Base-by-base conservation (phyloP, 2,113 vertebrate species). In the Thermophis baileyi region DNA sequence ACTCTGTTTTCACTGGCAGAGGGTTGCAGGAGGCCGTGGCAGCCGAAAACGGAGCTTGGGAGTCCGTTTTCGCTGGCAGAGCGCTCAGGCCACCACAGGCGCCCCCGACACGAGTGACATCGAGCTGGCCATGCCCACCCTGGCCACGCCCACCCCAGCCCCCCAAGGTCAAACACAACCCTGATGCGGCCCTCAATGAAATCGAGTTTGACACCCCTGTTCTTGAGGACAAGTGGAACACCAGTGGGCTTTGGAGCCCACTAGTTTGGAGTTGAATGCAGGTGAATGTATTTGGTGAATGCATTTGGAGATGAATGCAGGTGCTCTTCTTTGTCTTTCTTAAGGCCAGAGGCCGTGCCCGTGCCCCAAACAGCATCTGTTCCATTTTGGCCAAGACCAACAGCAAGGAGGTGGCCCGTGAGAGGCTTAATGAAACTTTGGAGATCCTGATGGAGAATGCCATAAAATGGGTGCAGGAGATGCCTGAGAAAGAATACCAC, bases 261-360 rank as follows among this genome's bases (percentile, higher is more conserved):
- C 50, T 14, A 16, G 50, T 51, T 90, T 86, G 30, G 49, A 25
- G 6, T 40, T 51, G 11, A 25, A 0, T 4, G 22, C 8, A 10
- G 0, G 35, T 63, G 40, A 50, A 11, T 50, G 49, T 50, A 10
- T 50, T 50, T 10, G 49, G 49, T 10, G 49, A 50, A 50, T 50
- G 49, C 49, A 11, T 53, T 90, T 88, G n/a, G 50, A 18, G 4
- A 40, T 51, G 7, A 27, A 0, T 5, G 25, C 8, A 14, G 0
- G 27, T 63, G 40, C 46, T 2, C 0, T 0, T 85, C 18, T 81
- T 27, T 9, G 46, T 94, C 49, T 0, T 0, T 47, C 60, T 46
- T 63, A 97, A 99, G 98, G 99, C 99, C 1, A 98, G 96, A 47
- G 99, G 99, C 51, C 98, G 99, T 0, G 99, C 99, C 90, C 97